Conservation (phyloP, 2,797 vertebrate species). For the Protonibea diacanthus region DNA sequence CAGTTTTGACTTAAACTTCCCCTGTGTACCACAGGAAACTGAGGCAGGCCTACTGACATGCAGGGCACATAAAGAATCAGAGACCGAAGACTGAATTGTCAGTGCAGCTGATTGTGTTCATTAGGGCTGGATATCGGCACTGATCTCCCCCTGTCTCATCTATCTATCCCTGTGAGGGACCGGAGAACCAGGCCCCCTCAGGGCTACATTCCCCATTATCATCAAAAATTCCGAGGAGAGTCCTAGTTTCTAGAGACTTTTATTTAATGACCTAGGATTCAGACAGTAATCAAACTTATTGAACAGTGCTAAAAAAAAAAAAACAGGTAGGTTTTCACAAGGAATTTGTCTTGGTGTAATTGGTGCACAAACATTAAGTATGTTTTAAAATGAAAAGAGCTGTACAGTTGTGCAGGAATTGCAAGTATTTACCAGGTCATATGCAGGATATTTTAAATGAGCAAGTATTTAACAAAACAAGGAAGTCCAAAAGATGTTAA, state of each 20-base stretch:
- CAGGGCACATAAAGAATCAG: constrained; percentile 25
- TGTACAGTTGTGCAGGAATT: too few species aligned
- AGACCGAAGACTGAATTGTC: constrained; percentile 7
- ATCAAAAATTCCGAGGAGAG: constrained; percentile 32
- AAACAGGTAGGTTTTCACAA: too few species aligned
- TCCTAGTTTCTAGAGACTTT: constrained; percentile 10
- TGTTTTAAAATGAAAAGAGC: too few species aligned
- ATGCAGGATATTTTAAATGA: too few species aligned
- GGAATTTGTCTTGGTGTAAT: too few species aligned
- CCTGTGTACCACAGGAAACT: constrained; percentile 6
- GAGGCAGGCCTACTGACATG: constrained; percentile 28
- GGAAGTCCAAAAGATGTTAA: too few species aligned
- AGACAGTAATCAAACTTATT: constrained; percentile 18
- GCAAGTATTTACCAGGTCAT: too few species aligned
- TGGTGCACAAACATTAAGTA: too few species aligned
- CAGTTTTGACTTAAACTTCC: neutral
- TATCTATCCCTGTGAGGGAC: constrained; percentile 22
- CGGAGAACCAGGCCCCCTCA: constrained; percentile 12
- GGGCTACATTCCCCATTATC: constrained; percentile 42
- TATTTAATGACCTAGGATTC: constrained; percentile 4
- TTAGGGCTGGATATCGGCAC: neutral
- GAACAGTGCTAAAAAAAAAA: neutral
- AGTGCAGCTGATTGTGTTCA: constrained; percentile 19
- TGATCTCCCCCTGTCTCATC: neutral
- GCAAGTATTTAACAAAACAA: too few species aligned